Base-by-base conservation (phyloP, 2,113 vertebrate genomes). In the Urocolius indicus region DNA sequence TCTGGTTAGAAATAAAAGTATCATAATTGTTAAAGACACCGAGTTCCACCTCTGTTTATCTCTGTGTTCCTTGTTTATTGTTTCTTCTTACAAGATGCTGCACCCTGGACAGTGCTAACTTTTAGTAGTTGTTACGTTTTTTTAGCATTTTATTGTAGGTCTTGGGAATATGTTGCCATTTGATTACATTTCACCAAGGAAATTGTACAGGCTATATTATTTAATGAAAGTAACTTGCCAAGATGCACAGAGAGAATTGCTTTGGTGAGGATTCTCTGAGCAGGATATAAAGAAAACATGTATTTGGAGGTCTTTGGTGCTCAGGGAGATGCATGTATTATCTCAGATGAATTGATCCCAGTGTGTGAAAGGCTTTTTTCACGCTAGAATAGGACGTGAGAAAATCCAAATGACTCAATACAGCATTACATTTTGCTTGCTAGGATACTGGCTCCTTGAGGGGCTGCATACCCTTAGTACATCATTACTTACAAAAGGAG, bases 331-430 rank as follows among this genome's bases (percentile, higher is more conserved):
- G 43, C 13, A 63, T 36, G 21, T 66, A 45, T 87, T 87, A 57
- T 46, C 57, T 75, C 77, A 93, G 95, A 89, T 93, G 11, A 93
- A 89, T 95, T 83, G 41, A 91, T 95, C 29, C 36, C 20, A 45
- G 6, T 29, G 63, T 85, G 36, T 87, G 48, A 86, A 92, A 92
- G 41, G 13, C 26, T 72, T 87, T 95, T 86, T 83, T 90, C 51
- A 22, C 73, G 17, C 29, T 95, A 41, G 30, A 87, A 75, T 61
- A 87, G 10, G n/a, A n/a, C n/a, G 15, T 74, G 74, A 69, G 36
- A 93, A 94, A 89, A 82, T 75, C 46, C 54, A 91, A 89, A 82
- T 11, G 8, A 51, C 41, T 72, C 23, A 51, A 49, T 49, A 18
- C 29, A 73, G 8, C 54, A 34, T 67, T 79, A 34, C 62, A 49